These are phyloP conservation scores for Enteromius mattozi DNA, from an alignment of 2,797 vertebrate genomes.

Conservation along the genomic window DNA sequence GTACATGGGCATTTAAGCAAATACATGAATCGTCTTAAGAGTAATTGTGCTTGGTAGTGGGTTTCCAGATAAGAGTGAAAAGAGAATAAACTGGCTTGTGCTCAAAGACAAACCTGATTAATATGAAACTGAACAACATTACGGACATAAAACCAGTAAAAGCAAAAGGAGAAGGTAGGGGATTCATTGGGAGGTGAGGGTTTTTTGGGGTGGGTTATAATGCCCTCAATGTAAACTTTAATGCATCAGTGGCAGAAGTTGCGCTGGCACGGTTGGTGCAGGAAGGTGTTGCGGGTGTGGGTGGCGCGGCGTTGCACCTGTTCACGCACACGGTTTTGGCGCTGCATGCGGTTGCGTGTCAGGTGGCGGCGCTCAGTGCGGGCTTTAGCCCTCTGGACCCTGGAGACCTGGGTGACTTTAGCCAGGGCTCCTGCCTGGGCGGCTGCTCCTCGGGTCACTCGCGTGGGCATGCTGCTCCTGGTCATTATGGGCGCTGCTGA, in stretches of 20 bases:
- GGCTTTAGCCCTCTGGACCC: slow-evolving; percentile 89
- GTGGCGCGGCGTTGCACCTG: slow-evolving; percentile 80
- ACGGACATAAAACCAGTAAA: slow-evolving; percentile 22
- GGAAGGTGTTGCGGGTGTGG: slow-evolving; percentile 83
- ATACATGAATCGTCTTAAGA: background rate
- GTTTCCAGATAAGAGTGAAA: slow-evolving; percentile 1
- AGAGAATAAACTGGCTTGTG: slow-evolving; percentile 11
- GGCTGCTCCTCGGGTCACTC: slow-evolving; percentile 76
- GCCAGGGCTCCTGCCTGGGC: slow-evolving; percentile 84
- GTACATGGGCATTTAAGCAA: background rate
- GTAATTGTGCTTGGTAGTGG: slow-evolving; percentile 19
- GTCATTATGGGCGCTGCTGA: slow-evolving; percentile 72
- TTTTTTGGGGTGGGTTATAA: slow-evolving; percentile 61
- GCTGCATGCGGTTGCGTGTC: slow-evolving; percentile 88
- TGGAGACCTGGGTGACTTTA: slow-evolving; percentile 87
- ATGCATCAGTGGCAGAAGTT: slow-evolving; percentile 89
- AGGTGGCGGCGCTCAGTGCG: slow-evolving; percentile 86
- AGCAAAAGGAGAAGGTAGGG: slow-evolving; percentile 27
- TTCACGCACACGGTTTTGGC: slow-evolving; percentile 91
- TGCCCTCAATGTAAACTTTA: slow-evolving; percentile 77
- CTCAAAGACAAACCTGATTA: slow-evolving; percentile 27
- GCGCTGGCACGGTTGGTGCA: slow-evolving; percentile 96
- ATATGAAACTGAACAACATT: slow-evolving; percentile 30
- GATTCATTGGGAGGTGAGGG: slow-evolving; percentile 4
- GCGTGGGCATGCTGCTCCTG: slow-evolving; percentile 71